phyloP scores from a whole-genome alignment of 1,140 invertebrate genomes.

The Ganaspis sp. region DNA sequence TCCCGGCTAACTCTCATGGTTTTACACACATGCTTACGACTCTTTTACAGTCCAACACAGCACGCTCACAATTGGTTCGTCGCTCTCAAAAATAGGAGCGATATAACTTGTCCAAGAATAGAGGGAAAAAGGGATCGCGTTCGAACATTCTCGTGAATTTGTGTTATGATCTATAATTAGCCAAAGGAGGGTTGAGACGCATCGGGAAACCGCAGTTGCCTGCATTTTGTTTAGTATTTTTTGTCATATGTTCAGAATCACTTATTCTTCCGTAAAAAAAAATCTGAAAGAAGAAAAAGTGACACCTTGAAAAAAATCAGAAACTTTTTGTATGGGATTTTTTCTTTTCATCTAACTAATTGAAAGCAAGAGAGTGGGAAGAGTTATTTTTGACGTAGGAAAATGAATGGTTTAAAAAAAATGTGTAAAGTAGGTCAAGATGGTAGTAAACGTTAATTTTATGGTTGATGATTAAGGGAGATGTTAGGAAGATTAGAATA shows the following conservation, averaged over 20 bases:
- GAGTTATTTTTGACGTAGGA: too few relatives aligned
- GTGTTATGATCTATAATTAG: conserved; percentile 49
- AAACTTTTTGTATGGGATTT: background rate
- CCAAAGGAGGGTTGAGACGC: conserved; percentile 2
- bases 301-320: background rate
- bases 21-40: background rate
- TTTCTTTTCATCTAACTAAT: background rate
- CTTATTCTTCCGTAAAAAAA: background rate
- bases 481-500: too few relatives aligned
- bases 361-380: too few relatives aligned
- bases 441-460: too few relatives aligned
- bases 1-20: background rate
- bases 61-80: conserved; percentile 34
- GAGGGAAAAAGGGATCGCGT: conserved; percentile 40
- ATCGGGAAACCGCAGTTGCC: background rate
- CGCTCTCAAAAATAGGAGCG: conserved; percentile 43
- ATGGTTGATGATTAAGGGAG: too few relatives aligned
- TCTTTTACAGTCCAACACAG: background rate
- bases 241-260: background rate
- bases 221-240: conserved; percentile 4
- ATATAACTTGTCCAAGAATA: conserved; percentile 51
- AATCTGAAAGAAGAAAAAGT: background rate
- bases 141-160: conserved; percentile 39
- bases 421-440: too few relatives aligned
- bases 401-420: too few relatives aligned